Percentiles rank a stretch among this genome's conserved stretches.
Conservation (phyloP, 64 coral and sea anemone genomes). For the Montipora sp. region DNA sequence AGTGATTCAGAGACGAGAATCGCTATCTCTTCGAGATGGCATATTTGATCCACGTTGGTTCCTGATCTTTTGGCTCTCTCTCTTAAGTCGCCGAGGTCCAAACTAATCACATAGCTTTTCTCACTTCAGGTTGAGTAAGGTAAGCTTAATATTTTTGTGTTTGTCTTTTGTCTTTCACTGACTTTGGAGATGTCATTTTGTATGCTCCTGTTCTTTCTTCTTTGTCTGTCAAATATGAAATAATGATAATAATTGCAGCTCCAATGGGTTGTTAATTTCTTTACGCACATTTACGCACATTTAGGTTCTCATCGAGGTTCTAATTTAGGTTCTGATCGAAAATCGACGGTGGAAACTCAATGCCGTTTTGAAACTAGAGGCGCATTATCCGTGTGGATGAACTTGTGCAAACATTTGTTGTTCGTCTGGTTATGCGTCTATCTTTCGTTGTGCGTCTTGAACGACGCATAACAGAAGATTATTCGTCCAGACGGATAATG, state of each 20-base stretch:
- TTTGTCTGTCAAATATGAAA: conserved; percentile 7
- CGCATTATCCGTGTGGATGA: no score
- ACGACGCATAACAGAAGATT: no score
- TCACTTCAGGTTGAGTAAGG: conserved; percentile 6
- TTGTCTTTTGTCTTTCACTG: conserved; percentile 1
- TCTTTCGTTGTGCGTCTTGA: no score
- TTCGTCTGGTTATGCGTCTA: no score
- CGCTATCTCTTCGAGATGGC: neutral
- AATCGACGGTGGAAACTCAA: neutral
- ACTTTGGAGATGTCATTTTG: conserved; percentile 30
- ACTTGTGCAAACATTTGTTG: no score
- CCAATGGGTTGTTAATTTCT: neutral
- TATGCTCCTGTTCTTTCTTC: neutral
- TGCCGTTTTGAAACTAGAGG: no score
- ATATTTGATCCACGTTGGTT: neutral
- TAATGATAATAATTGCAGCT: neutral
- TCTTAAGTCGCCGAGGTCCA: neutral
- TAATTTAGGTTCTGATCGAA: neutral
- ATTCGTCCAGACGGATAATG: no score
- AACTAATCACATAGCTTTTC: neutral
- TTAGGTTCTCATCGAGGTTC: neutral
- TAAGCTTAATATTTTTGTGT: neutral
- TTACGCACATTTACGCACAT: neutral
- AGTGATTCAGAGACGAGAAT: neutral
- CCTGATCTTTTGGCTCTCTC: neutral